A percentile compares a stretch with the other conserved stretches of the same genome.
Conservation (phyloP, 2,113 vertebrate species). For the Megaleporinus macrocephalus region DNA sequence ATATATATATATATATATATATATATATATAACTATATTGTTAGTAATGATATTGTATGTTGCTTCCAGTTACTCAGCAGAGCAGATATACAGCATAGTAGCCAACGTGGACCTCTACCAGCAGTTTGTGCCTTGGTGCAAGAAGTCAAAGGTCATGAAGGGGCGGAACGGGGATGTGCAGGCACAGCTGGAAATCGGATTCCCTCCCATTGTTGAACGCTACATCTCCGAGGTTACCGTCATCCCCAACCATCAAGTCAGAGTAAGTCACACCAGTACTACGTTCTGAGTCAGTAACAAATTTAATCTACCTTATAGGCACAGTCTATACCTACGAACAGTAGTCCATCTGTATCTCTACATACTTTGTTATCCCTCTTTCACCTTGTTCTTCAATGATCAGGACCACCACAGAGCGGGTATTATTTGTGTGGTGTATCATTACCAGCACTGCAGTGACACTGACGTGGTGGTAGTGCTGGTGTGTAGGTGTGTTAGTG, state of each 20-base stretch:
- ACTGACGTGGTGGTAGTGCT: too few relatives aligned
- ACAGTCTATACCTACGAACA: too few relatives aligned
- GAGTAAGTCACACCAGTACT: conserved; percentile 65
- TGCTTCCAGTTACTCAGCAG: conserved; percentile 69
- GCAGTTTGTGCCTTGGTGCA: conserved; percentile 83
- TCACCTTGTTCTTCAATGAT: too few relatives aligned
- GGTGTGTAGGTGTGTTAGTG: too few relatives aligned
- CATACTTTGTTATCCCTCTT: too few relatives aligned
- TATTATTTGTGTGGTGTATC: too few relatives aligned
- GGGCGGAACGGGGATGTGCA: conserved; percentile 37
- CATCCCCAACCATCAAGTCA: conserved; percentile 74
- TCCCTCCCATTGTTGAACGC: conserved; percentile 76
- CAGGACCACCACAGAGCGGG: too few relatives aligned
- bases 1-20: too few relatives aligned
- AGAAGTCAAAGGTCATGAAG: conserved; percentile 68
- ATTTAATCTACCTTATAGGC: background rate
- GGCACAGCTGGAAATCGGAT: conserved; percentile 80
- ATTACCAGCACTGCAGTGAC: too few relatives aligned
- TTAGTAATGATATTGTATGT: too few relatives aligned
- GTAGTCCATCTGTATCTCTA: too few relatives aligned
- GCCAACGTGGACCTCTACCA: conserved; percentile 75
- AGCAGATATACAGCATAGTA: conserved; percentile 80
- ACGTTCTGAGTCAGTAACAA: background rate
- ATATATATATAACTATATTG: too few relatives aligned
- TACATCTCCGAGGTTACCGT: conserved; percentile 77